Conservation (phyloP, 2,888 invertebrate species). For the Polyommatus iphigenia region DNA sequence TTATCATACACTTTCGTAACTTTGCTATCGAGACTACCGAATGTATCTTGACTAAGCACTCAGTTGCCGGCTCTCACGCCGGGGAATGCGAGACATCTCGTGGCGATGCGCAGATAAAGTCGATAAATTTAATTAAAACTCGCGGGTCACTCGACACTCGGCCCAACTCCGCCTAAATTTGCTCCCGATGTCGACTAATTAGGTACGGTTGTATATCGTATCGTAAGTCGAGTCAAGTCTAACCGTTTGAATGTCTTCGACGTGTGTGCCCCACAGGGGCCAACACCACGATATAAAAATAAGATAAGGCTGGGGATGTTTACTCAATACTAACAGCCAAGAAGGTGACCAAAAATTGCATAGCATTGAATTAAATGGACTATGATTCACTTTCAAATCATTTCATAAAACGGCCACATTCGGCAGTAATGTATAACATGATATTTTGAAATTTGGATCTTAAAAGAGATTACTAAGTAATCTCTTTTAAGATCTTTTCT, state of each 20-base stretch:
- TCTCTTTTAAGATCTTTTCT: no score
- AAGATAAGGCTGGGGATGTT: no score
- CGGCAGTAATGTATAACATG: no score
- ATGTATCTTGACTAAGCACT: neutral
- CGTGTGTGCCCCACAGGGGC: neutral
- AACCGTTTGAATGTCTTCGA: neutral
- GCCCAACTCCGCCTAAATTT: slow-evolving; percentile 57
- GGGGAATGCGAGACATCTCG: slow-evolving; percentile 26
- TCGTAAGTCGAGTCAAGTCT: neutral
- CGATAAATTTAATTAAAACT: slow-evolving; percentile 77
- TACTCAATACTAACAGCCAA: no score
- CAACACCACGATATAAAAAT: no score
- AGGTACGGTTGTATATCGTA: slow-evolving; percentile 51
- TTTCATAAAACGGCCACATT: no score
- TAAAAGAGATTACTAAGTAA: no score
- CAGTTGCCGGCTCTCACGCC: slow-evolving; percentile 48
- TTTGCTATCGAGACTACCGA: neutral
- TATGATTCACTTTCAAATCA: no score
- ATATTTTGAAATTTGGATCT: no score
- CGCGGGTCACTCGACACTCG: slow-evolving; percentile 42
- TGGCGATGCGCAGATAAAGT: slow-evolving; percentile 55
- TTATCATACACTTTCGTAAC: no score
- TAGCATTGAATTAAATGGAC: no score
- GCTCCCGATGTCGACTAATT: slow-evolving; percentile 63
- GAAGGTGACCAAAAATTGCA: no score